phyloP scores from a whole-genome alignment of 2,888 invertebrate genomes.

The Panzeria rudis region DNA sequence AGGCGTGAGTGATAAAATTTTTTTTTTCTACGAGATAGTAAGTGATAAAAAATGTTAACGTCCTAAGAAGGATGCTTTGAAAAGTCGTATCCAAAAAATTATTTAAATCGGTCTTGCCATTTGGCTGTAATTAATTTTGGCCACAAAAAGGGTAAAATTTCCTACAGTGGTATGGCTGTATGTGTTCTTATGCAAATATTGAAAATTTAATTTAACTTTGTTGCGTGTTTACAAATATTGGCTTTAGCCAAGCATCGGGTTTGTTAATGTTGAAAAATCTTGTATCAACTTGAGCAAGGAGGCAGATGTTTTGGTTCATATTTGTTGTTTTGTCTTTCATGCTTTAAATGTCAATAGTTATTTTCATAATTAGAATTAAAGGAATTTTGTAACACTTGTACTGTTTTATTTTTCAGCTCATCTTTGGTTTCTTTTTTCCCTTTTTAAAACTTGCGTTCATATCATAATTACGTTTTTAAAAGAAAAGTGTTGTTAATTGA shows the following conservation, averaged over 20 bases:
- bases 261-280: slow-evolving; percentile 44
- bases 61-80: no score
- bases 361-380: slow-evolving; percentile 28
- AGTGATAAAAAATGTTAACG: no score
- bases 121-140: no score
- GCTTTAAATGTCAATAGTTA: neutral
- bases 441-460: no score
- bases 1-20: no score
- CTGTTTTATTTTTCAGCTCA: neutral
- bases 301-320: neutral
- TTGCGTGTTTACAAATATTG: slow-evolving; percentile 67
- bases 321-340: neutral
- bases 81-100: no score
- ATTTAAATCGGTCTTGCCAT: no score
- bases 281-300: neutral
- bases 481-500: no score
- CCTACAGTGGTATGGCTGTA: no score
- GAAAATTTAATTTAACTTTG: slow-evolving; percentile 70
- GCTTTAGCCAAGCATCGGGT: slow-evolving; percentile 19
- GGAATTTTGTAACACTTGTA: neutral
- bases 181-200: slow-evolving; percentile 50
- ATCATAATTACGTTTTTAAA: no score
- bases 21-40: no score
- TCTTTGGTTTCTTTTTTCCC: neutral
- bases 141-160: no score